Percentiles rank a stretch among this genome's conserved stretches.
Conservation (phyloP, 2,113 vertebrate genomes). For the Sclerurus mexicanus region DNA sequence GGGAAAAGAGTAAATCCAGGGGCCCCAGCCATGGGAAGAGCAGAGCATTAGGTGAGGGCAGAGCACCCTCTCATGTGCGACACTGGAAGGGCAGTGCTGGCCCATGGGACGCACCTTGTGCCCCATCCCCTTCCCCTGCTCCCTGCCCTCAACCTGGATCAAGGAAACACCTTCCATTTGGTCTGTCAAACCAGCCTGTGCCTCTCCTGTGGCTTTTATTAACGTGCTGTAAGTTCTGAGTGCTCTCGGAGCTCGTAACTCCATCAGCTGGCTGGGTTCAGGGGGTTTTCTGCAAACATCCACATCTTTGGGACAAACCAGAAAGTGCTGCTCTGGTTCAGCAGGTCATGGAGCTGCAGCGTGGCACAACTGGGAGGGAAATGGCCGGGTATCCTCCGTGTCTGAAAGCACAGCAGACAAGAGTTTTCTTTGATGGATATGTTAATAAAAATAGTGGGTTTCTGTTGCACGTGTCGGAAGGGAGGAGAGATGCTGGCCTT, state of each 20-base stretch:
- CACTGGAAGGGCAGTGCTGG: background rate
- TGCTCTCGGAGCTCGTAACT: background rate
- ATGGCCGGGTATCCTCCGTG: background rate
- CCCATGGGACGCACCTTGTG: background rate
- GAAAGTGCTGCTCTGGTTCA: background rate
- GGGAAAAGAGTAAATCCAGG: background rate
- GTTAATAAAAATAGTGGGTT: background rate
- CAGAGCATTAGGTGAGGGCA: background rate
- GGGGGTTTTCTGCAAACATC: background rate
- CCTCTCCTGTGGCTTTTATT: background rate
- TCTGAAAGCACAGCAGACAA: background rate
- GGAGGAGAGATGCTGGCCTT: background rate
- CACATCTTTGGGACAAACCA: background rate
- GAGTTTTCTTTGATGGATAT: background rate
- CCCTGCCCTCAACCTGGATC: background rate
- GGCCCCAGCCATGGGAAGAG: background rate
- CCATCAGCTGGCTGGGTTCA: background rate
- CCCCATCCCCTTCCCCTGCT: background rate
- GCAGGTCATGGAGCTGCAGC: background rate
- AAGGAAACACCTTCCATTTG: background rate
- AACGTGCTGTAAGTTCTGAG: background rate
- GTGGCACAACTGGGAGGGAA: background rate
- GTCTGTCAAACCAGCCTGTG: background rate
- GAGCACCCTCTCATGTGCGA: background rate
- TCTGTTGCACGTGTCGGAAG: background rate